Evolutionary conservation across 35 echinoderm and acorn worm genomes (phyloP).

Genomic region (Heliocidaris tuberculata): DNA sequence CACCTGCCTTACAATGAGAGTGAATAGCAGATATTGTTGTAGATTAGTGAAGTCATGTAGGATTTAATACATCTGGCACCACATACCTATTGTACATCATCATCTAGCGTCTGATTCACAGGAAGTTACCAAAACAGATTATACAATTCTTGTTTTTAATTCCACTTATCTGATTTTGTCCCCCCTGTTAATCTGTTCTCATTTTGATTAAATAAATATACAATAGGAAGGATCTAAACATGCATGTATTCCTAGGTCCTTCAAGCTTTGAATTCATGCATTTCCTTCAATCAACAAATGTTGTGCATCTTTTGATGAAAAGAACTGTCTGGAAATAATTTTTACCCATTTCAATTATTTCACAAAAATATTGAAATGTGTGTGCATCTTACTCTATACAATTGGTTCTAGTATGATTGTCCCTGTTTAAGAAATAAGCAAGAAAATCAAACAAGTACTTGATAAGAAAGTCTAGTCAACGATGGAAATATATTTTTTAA

Average conservation of each 20-base stretch:
- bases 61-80: constrained; percentile 9
- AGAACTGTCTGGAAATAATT: no score
- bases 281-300: no score
- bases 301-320: no score
- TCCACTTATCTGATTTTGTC: not conserved
- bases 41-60: constrained; percentile 34
- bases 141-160: not conserved
- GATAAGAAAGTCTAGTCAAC: not conserved
- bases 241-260: not conserved
- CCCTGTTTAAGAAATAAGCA: no score
- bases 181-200: not conserved
- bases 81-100: not conserved
- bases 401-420: no score
- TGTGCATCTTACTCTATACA: no score
- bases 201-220: not conserved
- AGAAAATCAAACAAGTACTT: no score
- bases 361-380: no score
- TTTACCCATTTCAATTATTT: no score
- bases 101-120: not conserved
- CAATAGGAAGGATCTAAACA: not conserved
- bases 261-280: not conserved
- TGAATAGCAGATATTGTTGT: not conserved
- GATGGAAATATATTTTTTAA: not conserved
- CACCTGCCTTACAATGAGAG: not conserved
- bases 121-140: constrained; percentile 11